Evolutionary conservation across 2,113 vertebrate species (phyloP).

Genomic region (Nesogale talazaci): DNA sequence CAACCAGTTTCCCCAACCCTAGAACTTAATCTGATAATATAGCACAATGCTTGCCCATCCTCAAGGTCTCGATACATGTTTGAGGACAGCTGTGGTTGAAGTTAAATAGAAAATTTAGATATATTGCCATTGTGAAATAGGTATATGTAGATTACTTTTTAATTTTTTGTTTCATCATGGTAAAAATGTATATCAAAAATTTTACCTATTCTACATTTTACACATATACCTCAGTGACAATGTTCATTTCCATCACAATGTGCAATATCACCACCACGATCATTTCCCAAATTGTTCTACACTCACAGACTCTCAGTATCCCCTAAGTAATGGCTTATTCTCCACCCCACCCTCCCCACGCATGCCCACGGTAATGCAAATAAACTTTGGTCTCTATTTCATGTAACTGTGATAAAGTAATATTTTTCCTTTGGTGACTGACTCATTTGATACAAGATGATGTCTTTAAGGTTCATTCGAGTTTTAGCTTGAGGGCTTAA

Average conservation of each 20-base stretch:
- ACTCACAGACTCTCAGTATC: background rate
- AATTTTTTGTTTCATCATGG: background rate
- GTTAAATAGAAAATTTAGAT: background rate
- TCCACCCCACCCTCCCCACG: background rate
- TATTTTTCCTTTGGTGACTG: background rate
- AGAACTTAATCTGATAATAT: background rate
- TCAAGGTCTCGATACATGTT: background rate
- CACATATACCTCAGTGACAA: background rate
- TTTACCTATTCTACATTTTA: background rate
- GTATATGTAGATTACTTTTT: background rate
- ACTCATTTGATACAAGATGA: background rate
- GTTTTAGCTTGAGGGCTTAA: background rate
- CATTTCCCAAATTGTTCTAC: background rate
- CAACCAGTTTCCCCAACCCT: too few species aligned
- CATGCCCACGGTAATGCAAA: background rate
- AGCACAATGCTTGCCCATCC: too few species aligned
- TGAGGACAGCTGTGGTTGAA: background rate
- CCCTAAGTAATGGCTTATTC: background rate
- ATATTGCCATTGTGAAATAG: background rate
- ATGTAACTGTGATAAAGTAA: background rate
- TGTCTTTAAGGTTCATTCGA: background rate
- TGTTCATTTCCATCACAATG: background rate
- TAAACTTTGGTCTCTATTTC: background rate
- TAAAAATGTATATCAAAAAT: background rate
- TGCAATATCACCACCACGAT: background rate